A percentile compares a stretch with the other conserved stretches of the same genome.
Evolutionary conservation across 1,140 invertebrate species (phyloP).

Genomic region (Augochlora pura): DNA sequence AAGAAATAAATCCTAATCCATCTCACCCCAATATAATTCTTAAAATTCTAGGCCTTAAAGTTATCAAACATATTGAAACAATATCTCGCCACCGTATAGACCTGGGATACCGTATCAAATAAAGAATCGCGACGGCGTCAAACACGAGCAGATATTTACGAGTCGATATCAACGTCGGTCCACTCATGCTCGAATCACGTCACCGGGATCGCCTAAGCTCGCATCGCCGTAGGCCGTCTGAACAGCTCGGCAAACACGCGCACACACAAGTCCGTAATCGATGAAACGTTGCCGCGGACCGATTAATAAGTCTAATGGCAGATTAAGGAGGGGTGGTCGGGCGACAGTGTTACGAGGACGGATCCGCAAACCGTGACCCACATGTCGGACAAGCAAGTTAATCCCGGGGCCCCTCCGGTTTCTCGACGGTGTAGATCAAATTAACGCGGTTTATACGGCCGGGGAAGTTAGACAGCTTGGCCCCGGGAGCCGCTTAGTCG

Average conservation of each 20-base stretch:
- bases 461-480: conserved; percentile 14
- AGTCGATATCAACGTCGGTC: too few relatives aligned
- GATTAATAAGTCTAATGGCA: conserved; percentile 7
- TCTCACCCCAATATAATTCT: too few relatives aligned
- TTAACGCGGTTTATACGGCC: conserved; percentile 15
- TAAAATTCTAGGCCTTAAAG: neutral
- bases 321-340: neutral
- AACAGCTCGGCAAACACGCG: neutral
- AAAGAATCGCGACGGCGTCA: too few relatives aligned
- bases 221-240: neutral
- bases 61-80: neutral
- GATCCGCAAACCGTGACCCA: neutral
- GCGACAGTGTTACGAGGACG: neutral
- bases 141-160: too few relatives aligned
- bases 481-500: too few relatives aligned
- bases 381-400: conserved; percentile 19
- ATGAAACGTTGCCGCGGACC: neutral
- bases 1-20: too few relatives aligned
- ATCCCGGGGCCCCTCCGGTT: conserved; percentile 15
- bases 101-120: too few relatives aligned
- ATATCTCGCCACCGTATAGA: too few relatives aligned
- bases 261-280: conserved; percentile 2
- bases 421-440: conserved; percentile 12
- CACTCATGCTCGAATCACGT: too few relatives aligned
- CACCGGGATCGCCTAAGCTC: too few relatives aligned